Evolutionary conservation across 2,797 vertebrate species (phyloP).

Genomic region (Pampus argenteus): DNA sequence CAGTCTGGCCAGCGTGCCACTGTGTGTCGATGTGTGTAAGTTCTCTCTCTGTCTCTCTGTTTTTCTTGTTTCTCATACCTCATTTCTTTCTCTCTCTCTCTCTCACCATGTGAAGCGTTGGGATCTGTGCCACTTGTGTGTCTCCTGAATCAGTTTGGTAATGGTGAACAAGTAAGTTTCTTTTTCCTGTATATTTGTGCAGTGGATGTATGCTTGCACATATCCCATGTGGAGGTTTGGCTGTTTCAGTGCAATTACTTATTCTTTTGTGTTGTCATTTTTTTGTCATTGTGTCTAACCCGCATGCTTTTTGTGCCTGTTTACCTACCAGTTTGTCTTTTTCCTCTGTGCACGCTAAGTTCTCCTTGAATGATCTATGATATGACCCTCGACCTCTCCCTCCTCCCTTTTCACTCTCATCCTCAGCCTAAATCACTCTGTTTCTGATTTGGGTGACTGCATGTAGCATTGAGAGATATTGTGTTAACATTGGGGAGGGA

Average conservation of each 20-base stretch:
- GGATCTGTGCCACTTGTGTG: conserved; percentile 36
- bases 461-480: neutral
- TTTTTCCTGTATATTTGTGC: conserved; percentile 11
- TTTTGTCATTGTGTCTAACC: conserved; percentile 35
- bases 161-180: conserved; percentile 68
- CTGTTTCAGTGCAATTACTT: conserved; percentile 32
- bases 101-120: conserved; percentile 56
- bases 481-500: conserved; percentile 14
- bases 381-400: conserved; percentile 38
- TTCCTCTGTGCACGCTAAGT: conserved; percentile 22
- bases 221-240: conserved; percentile 16
- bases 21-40: conserved; percentile 70
- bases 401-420: conserved; percentile 16
- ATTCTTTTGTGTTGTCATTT: conserved; percentile 44
- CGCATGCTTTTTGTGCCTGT: conserved; percentile 14
- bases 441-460: neutral
- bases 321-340: neutral
- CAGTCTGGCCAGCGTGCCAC: conserved; percentile 67
- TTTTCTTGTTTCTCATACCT: conserved; percentile 42
- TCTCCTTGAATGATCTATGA: conserved; percentile 30
- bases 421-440: conserved; percentile 1
- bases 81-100: conserved; percentile 15
- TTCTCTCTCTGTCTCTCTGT: conserved; percentile 52
- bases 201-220: neutral
- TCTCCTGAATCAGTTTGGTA: conserved; percentile 36